Evolutionary conservation across 2,888 invertebrate genomes (phyloP).

Genomic region (Nebria salina): DNA sequence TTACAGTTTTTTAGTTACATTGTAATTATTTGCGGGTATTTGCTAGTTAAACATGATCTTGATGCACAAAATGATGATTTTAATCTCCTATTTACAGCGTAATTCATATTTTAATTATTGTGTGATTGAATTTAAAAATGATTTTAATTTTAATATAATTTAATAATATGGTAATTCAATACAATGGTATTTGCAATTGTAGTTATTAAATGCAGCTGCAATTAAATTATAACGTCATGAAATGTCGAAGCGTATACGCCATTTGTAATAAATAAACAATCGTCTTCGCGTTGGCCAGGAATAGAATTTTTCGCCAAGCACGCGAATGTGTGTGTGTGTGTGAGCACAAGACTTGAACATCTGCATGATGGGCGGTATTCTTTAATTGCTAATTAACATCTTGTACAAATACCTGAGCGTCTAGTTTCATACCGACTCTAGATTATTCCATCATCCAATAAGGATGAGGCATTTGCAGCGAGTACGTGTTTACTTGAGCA

Average conservation of each 20-base stretch:
- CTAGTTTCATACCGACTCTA: constrained; percentile 17
- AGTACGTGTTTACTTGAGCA: background rate
- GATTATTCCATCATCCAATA: constrained; percentile 41
- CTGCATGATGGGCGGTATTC: constrained; percentile 36
- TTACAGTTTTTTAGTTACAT: too few relatives aligned
- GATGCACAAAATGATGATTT: too few relatives aligned
- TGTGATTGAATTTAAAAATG: too few relatives aligned
- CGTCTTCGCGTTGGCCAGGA: background rate
- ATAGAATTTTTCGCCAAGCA: background rate
- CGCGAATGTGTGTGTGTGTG: background rate
- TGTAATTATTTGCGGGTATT: too few relatives aligned
- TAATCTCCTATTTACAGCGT: too few relatives aligned
- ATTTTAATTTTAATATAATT: background rate
- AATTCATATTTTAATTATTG: background rate
- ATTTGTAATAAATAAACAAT: background rate
- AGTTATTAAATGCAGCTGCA: background rate
- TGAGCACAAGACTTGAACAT: constrained; percentile 4
- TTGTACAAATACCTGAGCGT: constrained; percentile 41
- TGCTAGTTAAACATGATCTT: too few relatives aligned
- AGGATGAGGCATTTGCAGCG: constrained; percentile 7
- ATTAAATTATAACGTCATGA: background rate
- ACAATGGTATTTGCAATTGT: background rate
- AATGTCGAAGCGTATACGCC: background rate
- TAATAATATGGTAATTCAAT: background rate
- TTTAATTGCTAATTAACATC: constrained; percentile 44